Evolutionary conservation across 2,113 vertebrate species (phyloP).

Genomic region (Candoia aspera): DNA sequence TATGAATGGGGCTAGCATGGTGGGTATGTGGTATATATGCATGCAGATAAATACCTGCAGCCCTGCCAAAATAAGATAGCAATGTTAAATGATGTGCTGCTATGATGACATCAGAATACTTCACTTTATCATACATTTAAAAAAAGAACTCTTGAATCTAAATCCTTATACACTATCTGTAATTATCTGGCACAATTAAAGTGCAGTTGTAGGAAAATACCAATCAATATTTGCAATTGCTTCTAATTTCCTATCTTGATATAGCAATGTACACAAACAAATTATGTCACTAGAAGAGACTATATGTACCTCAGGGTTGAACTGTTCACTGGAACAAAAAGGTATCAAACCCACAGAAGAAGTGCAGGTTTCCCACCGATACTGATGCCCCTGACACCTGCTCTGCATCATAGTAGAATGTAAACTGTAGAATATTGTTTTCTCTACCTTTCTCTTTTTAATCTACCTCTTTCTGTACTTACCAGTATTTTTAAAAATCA

Average conservation of each 20-base stretch:
- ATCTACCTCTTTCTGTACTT: no score
- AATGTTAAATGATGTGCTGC: not conserved
- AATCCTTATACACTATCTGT: not conserved
- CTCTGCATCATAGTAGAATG: no score
- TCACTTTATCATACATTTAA: not conserved
- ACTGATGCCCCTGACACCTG: no score
- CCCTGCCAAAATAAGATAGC: not conserved
- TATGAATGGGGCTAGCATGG: not conserved
- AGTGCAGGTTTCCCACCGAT: no score
- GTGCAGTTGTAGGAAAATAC: slow-evolving; percentile 29
- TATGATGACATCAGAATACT: not conserved
- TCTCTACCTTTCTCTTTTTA: no score
- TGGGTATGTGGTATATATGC: not conserved
- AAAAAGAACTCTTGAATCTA: slow-evolving; percentile 1
- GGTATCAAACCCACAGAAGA: no score
- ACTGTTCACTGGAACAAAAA: no score
- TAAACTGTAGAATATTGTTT: no score
- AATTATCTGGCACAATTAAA: slow-evolving; percentile 46
- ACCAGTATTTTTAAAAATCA: no score
- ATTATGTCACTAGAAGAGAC: slow-evolving; percentile 61
- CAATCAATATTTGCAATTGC: slow-evolving; percentile 52
- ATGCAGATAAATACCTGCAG: not conserved
- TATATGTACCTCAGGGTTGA: slow-evolving; percentile 35
- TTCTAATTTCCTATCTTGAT: slow-evolving; percentile 60
- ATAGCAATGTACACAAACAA: slow-evolving; percentile 60